Evolutionary conservation across 2,797 vertebrate genomes (phyloP).

Genomic region (Ctenopoma kingsleyae): DNA sequence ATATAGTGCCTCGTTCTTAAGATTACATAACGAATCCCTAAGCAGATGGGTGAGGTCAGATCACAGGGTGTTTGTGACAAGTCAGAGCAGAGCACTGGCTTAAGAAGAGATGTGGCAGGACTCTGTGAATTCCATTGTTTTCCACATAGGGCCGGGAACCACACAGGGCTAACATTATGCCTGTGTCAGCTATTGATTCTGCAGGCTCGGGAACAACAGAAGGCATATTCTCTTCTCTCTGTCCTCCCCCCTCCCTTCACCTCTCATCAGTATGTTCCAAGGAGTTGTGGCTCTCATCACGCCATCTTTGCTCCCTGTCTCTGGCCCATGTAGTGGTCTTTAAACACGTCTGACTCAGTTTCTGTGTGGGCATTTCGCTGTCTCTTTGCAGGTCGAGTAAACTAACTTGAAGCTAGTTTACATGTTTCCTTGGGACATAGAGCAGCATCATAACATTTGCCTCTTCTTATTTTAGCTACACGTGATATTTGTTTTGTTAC

Average conservation of each 20-base stretch:
- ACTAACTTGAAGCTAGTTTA: not conserved
- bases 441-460: not conserved
- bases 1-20: constrained; percentile 49
- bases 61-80: constrained; percentile 72
- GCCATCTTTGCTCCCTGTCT: constrained; percentile 68
- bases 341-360: constrained; percentile 23
- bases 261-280: constrained; percentile 73
- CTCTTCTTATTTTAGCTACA: not conserved
- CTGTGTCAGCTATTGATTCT: constrained; percentile 80
- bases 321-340: constrained; percentile 41
- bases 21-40: constrained; percentile 69
- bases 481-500: not conserved
- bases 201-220: constrained; percentile 70
- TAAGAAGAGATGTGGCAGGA: constrained; percentile 48
- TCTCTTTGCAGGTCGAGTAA: constrained; percentile 2
- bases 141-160: constrained; percentile 42
- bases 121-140: constrained; percentile 68
- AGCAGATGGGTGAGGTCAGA: constrained; percentile 73
- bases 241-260: constrained; percentile 41
- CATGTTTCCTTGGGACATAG: not conserved
- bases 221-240: constrained; percentile 68
- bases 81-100: constrained; percentile 50
- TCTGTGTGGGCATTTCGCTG: not conserved
- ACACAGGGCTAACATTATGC: constrained; percentile 68
- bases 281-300: constrained; percentile 59